Conservation (phyloP, 2,888 invertebrate genomes). For the Noctuana brunneofusca region DNA sequence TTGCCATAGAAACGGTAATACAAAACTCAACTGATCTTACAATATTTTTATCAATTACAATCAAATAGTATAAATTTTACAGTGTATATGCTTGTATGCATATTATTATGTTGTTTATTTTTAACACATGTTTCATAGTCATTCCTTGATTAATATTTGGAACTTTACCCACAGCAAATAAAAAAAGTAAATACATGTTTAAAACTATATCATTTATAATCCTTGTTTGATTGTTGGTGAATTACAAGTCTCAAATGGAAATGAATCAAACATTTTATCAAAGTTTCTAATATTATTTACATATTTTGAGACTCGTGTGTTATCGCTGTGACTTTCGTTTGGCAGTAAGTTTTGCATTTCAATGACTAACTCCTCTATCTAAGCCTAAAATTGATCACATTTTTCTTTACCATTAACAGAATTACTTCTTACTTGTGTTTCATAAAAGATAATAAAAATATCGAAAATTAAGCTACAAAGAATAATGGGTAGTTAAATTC, state of each 20-base stretch:
- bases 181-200: slow-evolving; percentile 17
- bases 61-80: slow-evolving; percentile 44
- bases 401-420: slow-evolving; percentile 68
- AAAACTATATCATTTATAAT: slow-evolving; percentile 25
- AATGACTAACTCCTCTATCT: slow-evolving; percentile 61
- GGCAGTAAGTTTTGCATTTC: slow-evolving; percentile 45
- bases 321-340: slow-evolving; percentile 39
- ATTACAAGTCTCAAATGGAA: slow-evolving; percentile 40
- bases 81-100: slow-evolving; percentile 45
- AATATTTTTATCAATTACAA: slow-evolving; percentile 59
- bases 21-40: slow-evolving; percentile 75
- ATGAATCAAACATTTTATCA: neutral
- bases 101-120: slow-evolving; percentile 36
- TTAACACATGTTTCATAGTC: slow-evolving; percentile 34
- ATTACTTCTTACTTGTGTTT: slow-evolving; percentile 60
- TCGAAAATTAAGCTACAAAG: slow-evolving; percentile 73
- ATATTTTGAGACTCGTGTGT: slow-evolving; percentile 46
- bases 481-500: slow-evolving; percentile 61
- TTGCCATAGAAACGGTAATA: slow-evolving; percentile 77
- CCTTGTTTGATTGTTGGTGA: slow-evolving; percentile 21
- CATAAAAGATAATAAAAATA: slow-evolving; percentile 78
- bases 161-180: slow-evolving; percentile 4
- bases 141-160: neutral
- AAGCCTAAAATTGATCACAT: slow-evolving; percentile 75
- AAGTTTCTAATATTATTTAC: slow-evolving; percentile 43